Conservation (phyloP, 2,888 invertebrate genomes). For the Oeneis ivallda region DNA sequence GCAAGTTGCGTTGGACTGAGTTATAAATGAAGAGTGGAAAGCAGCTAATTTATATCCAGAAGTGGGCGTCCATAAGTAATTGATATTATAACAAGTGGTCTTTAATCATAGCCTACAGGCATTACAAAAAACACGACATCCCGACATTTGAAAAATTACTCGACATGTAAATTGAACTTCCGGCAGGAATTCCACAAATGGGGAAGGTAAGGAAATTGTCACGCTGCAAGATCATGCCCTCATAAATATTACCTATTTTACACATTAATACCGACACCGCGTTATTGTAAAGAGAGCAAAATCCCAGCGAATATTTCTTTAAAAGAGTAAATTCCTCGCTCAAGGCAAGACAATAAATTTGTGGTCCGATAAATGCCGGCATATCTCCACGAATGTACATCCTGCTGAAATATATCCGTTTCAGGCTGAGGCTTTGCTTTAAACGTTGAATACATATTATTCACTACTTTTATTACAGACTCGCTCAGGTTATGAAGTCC, state of each 20-base stretch:
- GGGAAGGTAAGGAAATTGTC: background rate
- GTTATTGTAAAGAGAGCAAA: slow-evolving; percentile 18
- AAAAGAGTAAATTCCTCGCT: slow-evolving; percentile 38
- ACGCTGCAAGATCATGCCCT: background rate
- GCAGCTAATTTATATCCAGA: no score
- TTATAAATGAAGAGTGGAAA: no score
- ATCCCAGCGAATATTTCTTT: slow-evolving; percentile 31
- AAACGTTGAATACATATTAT: background rate
- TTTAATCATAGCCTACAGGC: no score
- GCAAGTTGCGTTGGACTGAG: no score
- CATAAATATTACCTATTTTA: background rate
- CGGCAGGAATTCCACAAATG: no score
- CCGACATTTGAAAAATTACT: no score
- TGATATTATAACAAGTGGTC: no score
- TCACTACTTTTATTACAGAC: no score
- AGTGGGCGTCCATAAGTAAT: no score
- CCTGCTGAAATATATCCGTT: slow-evolving; percentile 7
- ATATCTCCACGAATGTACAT: slow-evolving; percentile 20
- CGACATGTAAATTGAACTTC: no score
- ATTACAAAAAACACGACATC: no score
- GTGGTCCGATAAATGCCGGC: slow-evolving; percentile 49
- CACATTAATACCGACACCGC: slow-evolving; percentile 1
- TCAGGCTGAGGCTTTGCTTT: background rate
- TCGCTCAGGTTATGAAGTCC: no score
- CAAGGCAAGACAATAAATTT: slow-evolving; percentile 46